Conservation (phyloP, 1,140 invertebrate species). For the Cydia fagiglandana region DNA sequence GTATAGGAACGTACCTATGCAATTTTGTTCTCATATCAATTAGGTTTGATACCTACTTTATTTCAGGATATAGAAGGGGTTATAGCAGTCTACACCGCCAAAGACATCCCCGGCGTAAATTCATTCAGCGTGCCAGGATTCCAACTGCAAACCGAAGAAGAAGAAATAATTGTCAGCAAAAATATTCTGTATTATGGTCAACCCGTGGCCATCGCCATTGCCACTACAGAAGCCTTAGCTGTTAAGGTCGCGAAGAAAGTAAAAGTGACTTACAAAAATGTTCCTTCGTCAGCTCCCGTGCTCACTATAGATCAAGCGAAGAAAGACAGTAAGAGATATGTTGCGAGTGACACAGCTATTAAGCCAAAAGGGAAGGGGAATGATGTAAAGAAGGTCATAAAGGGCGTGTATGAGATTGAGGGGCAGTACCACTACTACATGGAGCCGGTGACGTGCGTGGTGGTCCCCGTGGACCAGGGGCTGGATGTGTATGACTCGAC, state of each 20-base stretch:
- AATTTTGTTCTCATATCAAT: no score
- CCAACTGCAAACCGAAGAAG: constrained; percentile 63
- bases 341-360: constrained; percentile 47
- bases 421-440: constrained; percentile 73
- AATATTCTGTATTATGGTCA: constrained; percentile 85
- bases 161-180: constrained; percentile 78
- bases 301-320: constrained; percentile 65
- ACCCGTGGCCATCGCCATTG: constrained; percentile 86
- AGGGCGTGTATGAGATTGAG: constrained; percentile 63
- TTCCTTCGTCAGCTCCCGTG: constrained; percentile 52
- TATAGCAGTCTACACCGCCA: constrained; percentile 82
- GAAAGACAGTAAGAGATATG: constrained; percentile 54
- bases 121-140: constrained; percentile 61
- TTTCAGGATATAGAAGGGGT: constrained; percentile 83
- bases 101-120: constrained; percentile 86
- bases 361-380: constrained; percentile 68
- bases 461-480: constrained; percentile 81
- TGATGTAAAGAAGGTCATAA: constrained; percentile 58
- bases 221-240: constrained; percentile 81
- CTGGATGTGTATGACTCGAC: constrained; percentile 81
- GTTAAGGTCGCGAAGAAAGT: constrained; percentile 83
- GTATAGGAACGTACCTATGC: no score
- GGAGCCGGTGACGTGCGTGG: constrained; percentile 83
- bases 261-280: constrained; percentile 82
- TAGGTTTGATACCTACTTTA: no score